Evolutionary conservation across 2,113 vertebrate species (phyloP).

Genomic region (Myocastor coypus): DNA sequence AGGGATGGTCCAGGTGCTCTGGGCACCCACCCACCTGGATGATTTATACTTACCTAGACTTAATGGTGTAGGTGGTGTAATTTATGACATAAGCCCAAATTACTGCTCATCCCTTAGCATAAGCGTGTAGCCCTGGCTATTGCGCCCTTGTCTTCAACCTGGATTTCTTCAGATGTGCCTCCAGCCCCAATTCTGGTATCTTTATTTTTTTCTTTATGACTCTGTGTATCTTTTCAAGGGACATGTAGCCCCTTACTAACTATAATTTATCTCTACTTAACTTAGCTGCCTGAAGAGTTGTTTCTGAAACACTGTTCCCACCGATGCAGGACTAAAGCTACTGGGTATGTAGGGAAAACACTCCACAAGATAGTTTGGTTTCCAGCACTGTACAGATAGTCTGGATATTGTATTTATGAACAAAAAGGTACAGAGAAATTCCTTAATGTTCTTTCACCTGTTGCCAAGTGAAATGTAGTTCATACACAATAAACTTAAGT

Average conservation of each 20-base stretch:
- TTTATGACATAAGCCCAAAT: background rate
- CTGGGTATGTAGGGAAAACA: background rate
- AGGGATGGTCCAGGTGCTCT: background rate
- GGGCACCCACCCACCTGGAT: background rate
- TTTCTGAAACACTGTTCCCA: background rate
- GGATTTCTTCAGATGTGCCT: background rate
- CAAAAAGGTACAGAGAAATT: background rate
- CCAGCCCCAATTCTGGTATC: background rate
- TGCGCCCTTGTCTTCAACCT: background rate
- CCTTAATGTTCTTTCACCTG: constrained; percentile 10
- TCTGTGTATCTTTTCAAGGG: too few species aligned
- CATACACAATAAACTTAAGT: background rate
- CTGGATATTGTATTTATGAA: constrained; percentile 10
- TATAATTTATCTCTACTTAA: background rate
- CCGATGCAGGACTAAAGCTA: background rate
- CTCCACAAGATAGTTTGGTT: background rate
- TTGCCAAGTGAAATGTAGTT: constrained; percentile 12
- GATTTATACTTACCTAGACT: background rate
- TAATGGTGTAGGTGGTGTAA: background rate
- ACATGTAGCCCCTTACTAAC: background rate
- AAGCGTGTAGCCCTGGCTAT: background rate
- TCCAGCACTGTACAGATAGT: background rate
- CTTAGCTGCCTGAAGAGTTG: background rate
- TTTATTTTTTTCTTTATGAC: background rate
- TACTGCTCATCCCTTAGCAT: background rate